Base-by-base conservation (phyloP, 2,797 vertebrate species). In the Strix occidentalis region DNA sequence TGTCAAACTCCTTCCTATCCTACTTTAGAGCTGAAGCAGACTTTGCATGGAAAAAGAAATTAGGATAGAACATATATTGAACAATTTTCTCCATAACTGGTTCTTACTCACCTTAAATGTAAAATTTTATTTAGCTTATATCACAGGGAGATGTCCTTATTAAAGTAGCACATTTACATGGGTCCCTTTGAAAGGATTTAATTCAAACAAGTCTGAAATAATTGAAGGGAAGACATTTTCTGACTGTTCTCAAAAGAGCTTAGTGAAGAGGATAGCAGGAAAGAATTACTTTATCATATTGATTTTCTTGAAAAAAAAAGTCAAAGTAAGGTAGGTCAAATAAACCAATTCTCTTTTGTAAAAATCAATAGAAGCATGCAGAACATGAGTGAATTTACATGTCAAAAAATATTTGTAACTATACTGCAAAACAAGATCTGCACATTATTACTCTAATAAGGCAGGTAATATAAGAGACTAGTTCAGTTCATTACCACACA, bases 231-330 rank as follows among this genome's bases (percentile, higher is more conserved):
- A 98, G 97, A 97, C 90, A 98, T 98, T 98, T 98, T 97, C 96
- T 97, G 98, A 98, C 98, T 98, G 98, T 98, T 98, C 98, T 98
- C 98, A 98, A 97, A 97, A 98, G 96, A 98, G 98, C 97, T 98
- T 98, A 98, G 99, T 98, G 98, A 98, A 98, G 95, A 98, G 97
- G 97, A 98, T 98, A 98, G 98, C 98, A 98, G 98, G 96, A 98
- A 98, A 98, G 98, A 99, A 99, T 99, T 99, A 98, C 98, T 98
- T 99, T 98, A 98, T 99, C 98, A 98, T 98, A 99, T 99, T 98
- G 99, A 99, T 99, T 99, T 99, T 98, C 98, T 97, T 97, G 97
- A 19, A 10, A 21, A 20, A 51, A 50, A 97, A 98, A 98, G 98
- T 98, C 98, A 98, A 98, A 99, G 96, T 96, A 98, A 97, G 98